Base-by-base conservation (phyloP, 2,113 vertebrate species). In the Myanophis thanlyinensis region DNA sequence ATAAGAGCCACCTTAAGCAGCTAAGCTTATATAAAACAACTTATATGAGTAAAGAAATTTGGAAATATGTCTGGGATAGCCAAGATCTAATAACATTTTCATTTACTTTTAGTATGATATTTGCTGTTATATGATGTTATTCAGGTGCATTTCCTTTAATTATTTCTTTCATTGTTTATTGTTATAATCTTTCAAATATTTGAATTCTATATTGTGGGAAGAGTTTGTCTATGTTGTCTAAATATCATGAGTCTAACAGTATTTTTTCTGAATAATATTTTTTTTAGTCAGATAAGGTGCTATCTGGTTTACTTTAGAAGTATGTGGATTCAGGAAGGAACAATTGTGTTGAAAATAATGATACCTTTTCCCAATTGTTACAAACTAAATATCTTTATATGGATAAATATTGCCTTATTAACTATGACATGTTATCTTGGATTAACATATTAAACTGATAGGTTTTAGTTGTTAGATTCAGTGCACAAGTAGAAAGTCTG, bases 161-260 rank as follows among this genome's bases (percentile, higher is more conserved):
- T 87, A 87, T 73, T 91, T 93, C 93, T 90, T 84, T 90, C 85
- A 94, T 93, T 88, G 87, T 62, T 40, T 3, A 0, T 54, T 93
- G 53, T 56, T n/a, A 91, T n/a, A 46, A 47, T 87, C 15, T 52
- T 73, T 67, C n/a, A 53, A 47, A 48, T 46, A 91, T n/a, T 44
- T 93, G 47, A 89, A 49, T 94, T 91, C 62, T 40, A 1, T 47
- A 30, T 40, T n/a, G 62, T 46, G 0, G 30, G 22, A 46, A 23
- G 88, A 53, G 67, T 7, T 73, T 73, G n/a, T 2, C 67, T 73
- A 73, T n/a, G 13, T 13, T 73, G 62, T 15, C 62, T 35, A 73
- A 73, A 73, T 5, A 40, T 6, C 13, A 35, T 18, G n/a, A 73
- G 5, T 73, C 67, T 73, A 35, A 20, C 20, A 18, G 13, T 73